Evolutionary conservation across 2,113 vertebrate species (phyloP), one percentile per base, ranked within the genome.

Genomic region (Etheostoma spectabile): DNA sequence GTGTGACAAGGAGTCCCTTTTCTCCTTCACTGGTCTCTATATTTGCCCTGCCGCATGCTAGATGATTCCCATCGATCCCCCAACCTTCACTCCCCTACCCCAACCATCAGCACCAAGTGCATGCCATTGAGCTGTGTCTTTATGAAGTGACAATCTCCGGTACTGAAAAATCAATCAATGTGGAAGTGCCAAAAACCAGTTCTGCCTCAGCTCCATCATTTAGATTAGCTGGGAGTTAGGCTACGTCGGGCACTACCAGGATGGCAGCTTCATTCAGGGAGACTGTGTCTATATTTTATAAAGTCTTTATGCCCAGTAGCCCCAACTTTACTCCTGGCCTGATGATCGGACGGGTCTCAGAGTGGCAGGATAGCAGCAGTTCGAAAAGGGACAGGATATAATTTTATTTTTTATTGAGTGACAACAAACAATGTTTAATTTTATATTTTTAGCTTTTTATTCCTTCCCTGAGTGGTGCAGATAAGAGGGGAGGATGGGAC

Each of bases 21-120:
- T 89, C 84, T 66, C 56, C 74, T 79, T 72, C 77, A 72, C 77
- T 84, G 80, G 27, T 74, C 80, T 89, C 79, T 86, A 89, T 81
- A 72, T 84, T 46, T 75, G 70, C 65, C 55, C 74, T 65, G 59
- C 55, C 71, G 48, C 14, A 56, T 53, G n/a, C 49, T 67, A n/a
- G 74, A 86, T 78, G 69, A 70, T 77, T 83, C 68, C 22, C 52
- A 83, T 86, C 48, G 64, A 83, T 88, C 68, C 53, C 15, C 18
- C 45, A 18, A 35, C 30, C 35, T 38, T 46, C 59, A 59, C 59
- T 35, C 85, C 18, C 55, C 51, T 4, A 16, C 59, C 30, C 22
- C 22, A 15, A 77, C 60, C 62, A 53, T 73, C 76, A 76, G 46
- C 42, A 59, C 62, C 46, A 27, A 77, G 51, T 60, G 79, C 42